Conservation (phyloP, 1,140 invertebrate species). For the Physella acuta region DNA sequence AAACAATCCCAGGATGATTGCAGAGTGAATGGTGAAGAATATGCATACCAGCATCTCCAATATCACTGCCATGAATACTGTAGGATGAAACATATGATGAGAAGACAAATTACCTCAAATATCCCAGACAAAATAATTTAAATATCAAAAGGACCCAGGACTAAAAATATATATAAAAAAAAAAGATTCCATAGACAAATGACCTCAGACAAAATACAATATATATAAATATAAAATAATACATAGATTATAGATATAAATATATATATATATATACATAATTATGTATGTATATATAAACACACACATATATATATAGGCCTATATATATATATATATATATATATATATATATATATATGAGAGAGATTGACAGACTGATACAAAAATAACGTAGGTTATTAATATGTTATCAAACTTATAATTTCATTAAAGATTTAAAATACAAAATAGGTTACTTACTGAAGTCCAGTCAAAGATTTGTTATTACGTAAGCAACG, state of each 20-base stretch:
- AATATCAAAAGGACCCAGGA: background rate
- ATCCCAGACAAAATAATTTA: background rate
- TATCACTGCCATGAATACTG: constrained; percentile 48
- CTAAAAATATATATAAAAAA: background rate
- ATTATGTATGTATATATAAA: background rate
- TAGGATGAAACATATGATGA: background rate
- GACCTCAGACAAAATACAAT: background rate
- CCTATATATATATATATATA: background rate
- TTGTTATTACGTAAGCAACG: constrained; percentile 40
- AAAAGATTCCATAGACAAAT: background rate
- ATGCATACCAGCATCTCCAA: constrained; percentile 44
- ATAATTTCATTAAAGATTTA: background rate
- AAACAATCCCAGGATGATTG: constrained; percentile 41
- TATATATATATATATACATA: background rate
- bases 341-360: background rate
- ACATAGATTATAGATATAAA: background rate
- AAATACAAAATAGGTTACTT: constrained; percentile 30
- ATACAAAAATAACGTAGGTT: background rate
- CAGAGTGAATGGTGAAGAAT: constrained; percentile 35
- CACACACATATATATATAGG: background rate
- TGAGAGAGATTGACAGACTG: background rate
- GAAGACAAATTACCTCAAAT: background rate
- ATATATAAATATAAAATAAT: background rate
- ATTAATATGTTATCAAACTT: background rate
- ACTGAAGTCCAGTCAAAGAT: constrained; percentile 45